Conservation (phyloP, 1,140 invertebrate genomes). For the Brachionus plicatilis region DNA sequence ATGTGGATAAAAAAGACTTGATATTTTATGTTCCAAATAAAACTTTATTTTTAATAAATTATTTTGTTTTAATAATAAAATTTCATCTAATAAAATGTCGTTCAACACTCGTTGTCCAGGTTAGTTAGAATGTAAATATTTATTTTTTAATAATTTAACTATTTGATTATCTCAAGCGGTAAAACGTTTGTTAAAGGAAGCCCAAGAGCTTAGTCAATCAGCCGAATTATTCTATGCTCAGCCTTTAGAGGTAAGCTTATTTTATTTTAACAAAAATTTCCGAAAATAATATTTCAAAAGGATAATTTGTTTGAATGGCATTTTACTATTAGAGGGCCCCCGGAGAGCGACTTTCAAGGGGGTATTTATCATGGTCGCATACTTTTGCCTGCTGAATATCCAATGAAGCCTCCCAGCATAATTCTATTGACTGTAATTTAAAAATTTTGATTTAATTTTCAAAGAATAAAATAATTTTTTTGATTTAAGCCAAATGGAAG, state of each 20-base stretch:
- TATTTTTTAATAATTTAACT: neutral
- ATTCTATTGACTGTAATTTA: slow-evolving; percentile 76
- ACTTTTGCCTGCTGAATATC: slow-evolving; percentile 80
- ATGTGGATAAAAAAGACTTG: slow-evolving; percentile 33
- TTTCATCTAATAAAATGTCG: neutral
- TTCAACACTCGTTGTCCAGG: slow-evolving; percentile 34
- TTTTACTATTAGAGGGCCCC: slow-evolving; percentile 83
- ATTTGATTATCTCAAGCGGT: slow-evolving; percentile 61
- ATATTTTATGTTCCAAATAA: neutral
- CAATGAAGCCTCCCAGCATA: slow-evolving; percentile 94
- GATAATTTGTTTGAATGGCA: slow-evolving; percentile 98
- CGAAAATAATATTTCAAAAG: slow-evolving; percentile 44
- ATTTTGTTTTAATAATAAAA: neutral
- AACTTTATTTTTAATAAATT: neutral
- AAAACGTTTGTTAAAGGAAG: slow-evolving; percentile 86
- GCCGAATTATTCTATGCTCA: slow-evolving; percentile 84
- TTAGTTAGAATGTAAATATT: neutral
- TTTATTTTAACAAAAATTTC: neutral
- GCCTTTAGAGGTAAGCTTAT: slow-evolving; percentile 66
- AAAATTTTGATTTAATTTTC: neutral
- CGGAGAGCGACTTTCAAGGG: slow-evolving; percentile 77
- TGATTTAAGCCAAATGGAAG: slow-evolving; percentile 76
- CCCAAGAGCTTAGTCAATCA: slow-evolving; percentile 72
- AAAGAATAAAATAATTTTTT: slow-evolving; percentile 44
- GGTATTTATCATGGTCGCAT: slow-evolving; percentile 86